These are phyloP conservation scores for Metridium senile DNA, from an alignment of 92 coral and sea anemone species.

Conservation along the genomic window DNA sequence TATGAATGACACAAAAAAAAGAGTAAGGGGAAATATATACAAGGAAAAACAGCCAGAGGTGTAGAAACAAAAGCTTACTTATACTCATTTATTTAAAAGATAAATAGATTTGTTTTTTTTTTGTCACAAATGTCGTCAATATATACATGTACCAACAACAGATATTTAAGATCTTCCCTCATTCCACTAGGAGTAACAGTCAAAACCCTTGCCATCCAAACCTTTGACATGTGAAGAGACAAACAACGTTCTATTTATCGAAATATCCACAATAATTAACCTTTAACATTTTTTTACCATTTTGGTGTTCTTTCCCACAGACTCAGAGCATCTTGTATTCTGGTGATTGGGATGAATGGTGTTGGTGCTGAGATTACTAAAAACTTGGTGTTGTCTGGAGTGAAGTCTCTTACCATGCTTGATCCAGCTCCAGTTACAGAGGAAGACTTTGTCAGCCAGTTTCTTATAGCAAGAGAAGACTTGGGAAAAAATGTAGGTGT, in stretches of 20 bases:
- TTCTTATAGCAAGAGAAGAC: constrained; percentile 79
- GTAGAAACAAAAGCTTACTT: too few species aligned
- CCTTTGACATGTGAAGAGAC: too few species aligned
- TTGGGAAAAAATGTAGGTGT: constrained; percentile 95
- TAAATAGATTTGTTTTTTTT: too few species aligned
- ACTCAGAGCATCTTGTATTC: constrained; percentile 85
- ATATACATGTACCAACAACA: too few species aligned
- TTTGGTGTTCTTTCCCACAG: constrained; percentile 24
- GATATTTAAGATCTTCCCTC: too few species aligned
- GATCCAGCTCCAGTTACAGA: constrained; percentile 74
- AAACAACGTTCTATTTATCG: neutral
- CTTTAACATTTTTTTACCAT: neutral
- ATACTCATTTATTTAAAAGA: too few species aligned
- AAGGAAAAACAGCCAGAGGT: too few species aligned
- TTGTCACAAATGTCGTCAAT: too few species aligned
- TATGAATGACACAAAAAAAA: too few species aligned
- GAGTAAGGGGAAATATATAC: too few species aligned
- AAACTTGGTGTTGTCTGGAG: constrained; percentile 94
- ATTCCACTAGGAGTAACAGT: too few species aligned
- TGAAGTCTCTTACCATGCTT: constrained; percentile 83
- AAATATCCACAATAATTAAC: neutral
- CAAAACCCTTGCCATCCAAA: too few species aligned
- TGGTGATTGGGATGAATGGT: constrained; percentile 86
- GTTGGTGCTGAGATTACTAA: constrained; percentile 97
- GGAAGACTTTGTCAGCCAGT: constrained; percentile 92